phyloP scores from a whole-genome alignment of 1,140 invertebrate species.

The Neodiprion virginianus region DNA sequence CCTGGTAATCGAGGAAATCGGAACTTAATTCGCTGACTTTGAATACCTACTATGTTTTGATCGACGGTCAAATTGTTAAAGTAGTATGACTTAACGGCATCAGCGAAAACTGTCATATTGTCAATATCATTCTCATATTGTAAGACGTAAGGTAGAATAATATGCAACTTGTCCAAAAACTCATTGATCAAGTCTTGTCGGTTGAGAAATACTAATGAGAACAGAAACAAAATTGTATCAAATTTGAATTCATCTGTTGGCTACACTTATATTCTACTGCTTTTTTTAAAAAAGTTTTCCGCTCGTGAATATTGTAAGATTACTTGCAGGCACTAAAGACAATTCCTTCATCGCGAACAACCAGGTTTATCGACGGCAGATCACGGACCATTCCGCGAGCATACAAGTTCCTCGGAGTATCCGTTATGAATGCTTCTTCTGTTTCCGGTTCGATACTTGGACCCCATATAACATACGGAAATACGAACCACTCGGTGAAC shows the following conservation, averaged over 20 bases:
- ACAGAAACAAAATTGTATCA: background rate
- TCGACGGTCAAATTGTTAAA: background rate
- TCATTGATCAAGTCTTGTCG: background rate
- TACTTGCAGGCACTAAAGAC: background rate
- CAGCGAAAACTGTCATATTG: background rate
- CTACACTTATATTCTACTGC: background rate
- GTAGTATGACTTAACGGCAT: background rate
- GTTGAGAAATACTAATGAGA: background rate
- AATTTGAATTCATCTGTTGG: background rate
- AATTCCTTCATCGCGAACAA: conserved; percentile 1
- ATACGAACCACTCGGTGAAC: background rate
- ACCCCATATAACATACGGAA: background rate
- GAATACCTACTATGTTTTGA: background rate
- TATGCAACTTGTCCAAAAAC: background rate
- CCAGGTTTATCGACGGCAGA: background rate
- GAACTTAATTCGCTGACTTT: background rate
- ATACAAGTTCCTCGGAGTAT: background rate
- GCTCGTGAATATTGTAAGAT: background rate
- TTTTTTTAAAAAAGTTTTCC: background rate
- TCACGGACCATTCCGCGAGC: background rate
- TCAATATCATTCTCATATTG: background rate
- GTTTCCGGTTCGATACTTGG: background rate
- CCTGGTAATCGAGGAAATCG: background rate
- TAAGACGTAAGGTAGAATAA: background rate
- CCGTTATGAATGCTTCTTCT: background rate